Evolutionary conservation across 2,113 vertebrate species (phyloP).

Genomic region (Syngnathus typhle): DNA sequence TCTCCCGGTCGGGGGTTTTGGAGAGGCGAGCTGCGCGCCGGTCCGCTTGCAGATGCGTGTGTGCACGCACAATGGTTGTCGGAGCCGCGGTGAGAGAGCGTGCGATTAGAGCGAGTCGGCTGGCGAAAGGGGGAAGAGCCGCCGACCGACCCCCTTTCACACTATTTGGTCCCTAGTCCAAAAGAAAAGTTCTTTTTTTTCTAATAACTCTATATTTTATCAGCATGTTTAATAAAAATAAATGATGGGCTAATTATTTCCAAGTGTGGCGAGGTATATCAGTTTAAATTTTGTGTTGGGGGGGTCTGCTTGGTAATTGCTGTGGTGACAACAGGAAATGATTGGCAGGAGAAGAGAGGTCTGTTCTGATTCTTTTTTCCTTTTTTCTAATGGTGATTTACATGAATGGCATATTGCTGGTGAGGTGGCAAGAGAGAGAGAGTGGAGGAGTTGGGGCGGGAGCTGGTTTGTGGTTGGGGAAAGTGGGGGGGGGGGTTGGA

Average conservation of each 20-base stretch:
- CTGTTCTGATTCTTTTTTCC: conserved; percentile 50
- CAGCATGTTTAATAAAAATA: conserved; percentile 25
- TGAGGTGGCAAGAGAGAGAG: conserved; percentile 29
- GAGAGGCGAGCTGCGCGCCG: conserved; percentile 52
- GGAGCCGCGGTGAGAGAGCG: conserved; percentile 12
- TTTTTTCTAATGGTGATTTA: conserved; percentile 89
- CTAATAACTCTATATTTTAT: conserved; percentile 74
- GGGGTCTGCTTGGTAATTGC: conserved; percentile 94
- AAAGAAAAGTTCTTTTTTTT: no score
- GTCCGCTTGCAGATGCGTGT: conserved; percentile 67
- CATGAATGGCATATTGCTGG: conserved; percentile 80
- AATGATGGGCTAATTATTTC: conserved; percentile 76
- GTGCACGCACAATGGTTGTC: conserved; percentile 67
- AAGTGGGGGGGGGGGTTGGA: conserved; percentile 30
- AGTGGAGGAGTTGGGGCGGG: conserved; percentile 27
- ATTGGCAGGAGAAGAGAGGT: conserved; percentile 94
- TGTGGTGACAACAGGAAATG: conserved; percentile 99
- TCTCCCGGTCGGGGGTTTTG: conserved; percentile 27
- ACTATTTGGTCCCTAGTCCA: no score
- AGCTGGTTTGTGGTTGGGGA: conserved; percentile 29
- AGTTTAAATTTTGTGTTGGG: conserved; percentile 11
- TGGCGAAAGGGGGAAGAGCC: conserved; percentile 59
- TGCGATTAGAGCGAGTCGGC: conserved; percentile 84
- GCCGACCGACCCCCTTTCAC: neutral
- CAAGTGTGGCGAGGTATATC: conserved; percentile 69